Conservation (phyloP, 2,888 invertebrate species). For the Norana najaformis region DNA sequence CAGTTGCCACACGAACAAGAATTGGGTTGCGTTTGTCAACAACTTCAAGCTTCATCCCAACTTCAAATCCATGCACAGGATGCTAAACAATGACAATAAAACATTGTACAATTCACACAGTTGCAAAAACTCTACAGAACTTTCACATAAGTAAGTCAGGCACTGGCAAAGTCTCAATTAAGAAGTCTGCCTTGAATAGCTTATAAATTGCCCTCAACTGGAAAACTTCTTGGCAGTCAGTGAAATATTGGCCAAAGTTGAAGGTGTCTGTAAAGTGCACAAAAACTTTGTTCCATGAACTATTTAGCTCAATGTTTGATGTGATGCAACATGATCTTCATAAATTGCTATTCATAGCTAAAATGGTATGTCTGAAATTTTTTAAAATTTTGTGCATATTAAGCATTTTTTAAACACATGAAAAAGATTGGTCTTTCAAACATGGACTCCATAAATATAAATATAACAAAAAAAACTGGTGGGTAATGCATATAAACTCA, state of each 20-base stretch:
- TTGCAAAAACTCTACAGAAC: not conserved
- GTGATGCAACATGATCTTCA: no score
- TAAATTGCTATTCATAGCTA: no score
- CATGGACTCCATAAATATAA: no score
- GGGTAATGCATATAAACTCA: no score
- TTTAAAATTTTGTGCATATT: no score
- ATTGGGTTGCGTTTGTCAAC: slow-evolving; percentile 79
- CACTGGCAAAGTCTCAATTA: not conserved
- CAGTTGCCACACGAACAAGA: slow-evolving; percentile 81
- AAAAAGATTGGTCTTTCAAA: no score
- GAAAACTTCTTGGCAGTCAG: not conserved
- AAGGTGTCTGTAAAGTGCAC: not conserved
- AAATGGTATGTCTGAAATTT: no score
- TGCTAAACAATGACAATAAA: slow-evolving; percentile 66
- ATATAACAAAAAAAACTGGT: no score
- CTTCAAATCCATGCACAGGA: slow-evolving; percentile 76
- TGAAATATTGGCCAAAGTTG: not conserved
- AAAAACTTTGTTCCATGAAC: not conserved
- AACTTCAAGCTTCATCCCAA: slow-evolving; percentile 84
- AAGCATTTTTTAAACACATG: no score
- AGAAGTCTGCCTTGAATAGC: not conserved
- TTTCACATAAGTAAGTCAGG: not conserved
- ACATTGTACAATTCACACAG: not conserved
- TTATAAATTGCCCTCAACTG: not conserved
- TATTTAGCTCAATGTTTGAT: not conserved